A percentile compares a stretch with the other conserved stretches of the same genome.
Evolutionary conservation across 2,797 vertebrate genomes (phyloP).

Genomic region (Chromis chromis): DNA sequence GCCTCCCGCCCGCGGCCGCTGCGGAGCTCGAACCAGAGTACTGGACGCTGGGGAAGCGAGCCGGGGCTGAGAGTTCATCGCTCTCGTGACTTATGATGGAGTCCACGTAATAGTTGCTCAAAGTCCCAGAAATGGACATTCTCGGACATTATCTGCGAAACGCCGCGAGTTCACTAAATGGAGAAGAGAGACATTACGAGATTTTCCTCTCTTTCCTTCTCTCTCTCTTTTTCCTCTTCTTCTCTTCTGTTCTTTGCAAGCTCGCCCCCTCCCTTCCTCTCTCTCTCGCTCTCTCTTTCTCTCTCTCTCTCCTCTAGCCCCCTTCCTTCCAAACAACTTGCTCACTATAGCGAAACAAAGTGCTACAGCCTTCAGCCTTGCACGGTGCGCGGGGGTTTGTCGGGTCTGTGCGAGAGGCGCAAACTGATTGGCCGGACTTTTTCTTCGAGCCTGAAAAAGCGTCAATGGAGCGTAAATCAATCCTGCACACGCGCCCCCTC

Average conservation of each 20-base stretch:
- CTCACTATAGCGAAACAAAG: constrained; percentile 92
- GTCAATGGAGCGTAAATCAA: constrained; percentile 96
- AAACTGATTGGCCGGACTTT: constrained; percentile 98
- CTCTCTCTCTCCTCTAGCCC: constrained; percentile 77
- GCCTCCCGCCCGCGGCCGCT: constrained; percentile 81
- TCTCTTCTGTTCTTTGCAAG: constrained; percentile 50
- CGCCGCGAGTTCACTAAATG: constrained; percentile 88
- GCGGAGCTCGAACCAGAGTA: constrained; percentile 87
- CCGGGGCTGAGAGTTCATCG: constrained; percentile 90
- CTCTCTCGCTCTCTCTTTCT: constrained; percentile 28
- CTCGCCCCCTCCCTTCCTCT: constrained; percentile 37
- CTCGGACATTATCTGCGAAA: constrained; percentile 94
- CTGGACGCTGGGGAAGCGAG: constrained; percentile 91
- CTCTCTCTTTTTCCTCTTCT: constrained; percentile 44
- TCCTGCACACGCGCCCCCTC: constrained; percentile 82
- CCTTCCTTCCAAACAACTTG: constrained; percentile 80
- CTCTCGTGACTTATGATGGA: constrained; percentile 98
- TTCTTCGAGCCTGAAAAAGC: constrained; percentile 95
- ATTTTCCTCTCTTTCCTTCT: constrained; percentile 75
- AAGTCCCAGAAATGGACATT: constrained; percentile 99
- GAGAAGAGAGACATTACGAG: constrained; percentile 86
- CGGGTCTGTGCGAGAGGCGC: constrained; percentile 87
- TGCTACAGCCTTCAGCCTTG: constrained; percentile 79
- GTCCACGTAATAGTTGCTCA: constrained; percentile 99
- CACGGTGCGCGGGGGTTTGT: constrained; percentile 79